These are phyloP conservation scores for Ranitomeya variabilis DNA, from an alignment of 2,113 vertebrate genomes.

Conservation along the genomic window DNA sequence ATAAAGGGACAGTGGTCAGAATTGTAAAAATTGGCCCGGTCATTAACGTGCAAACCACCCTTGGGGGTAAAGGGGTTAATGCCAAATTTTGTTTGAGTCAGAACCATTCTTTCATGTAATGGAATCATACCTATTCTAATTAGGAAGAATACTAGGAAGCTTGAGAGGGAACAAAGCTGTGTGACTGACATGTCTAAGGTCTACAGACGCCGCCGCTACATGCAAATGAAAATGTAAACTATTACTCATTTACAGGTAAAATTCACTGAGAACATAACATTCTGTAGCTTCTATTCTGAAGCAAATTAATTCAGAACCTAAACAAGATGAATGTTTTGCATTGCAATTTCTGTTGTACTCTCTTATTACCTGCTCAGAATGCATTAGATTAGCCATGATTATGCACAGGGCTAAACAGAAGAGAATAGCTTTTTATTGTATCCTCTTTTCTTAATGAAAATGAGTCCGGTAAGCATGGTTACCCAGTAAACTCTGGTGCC, in stretches of 20 bases:
- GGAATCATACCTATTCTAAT: background rate
- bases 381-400: constrained; percentile 57
- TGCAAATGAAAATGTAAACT: constrained; percentile 47
- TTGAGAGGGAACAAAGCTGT: constrained; percentile 12
- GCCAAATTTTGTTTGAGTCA: background rate
- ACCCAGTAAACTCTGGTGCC: constrained; percentile 38
- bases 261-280: constrained; percentile 53
- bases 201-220: constrained; percentile 18
- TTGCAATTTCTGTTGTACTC: constrained; percentile 56
- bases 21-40: too few relatives aligned
- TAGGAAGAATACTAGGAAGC: constrained; percentile 25
- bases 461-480: constrained; percentile 56
- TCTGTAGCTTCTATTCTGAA: constrained; percentile 39
- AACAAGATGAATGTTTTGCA: constrained; percentile 57
- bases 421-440: constrained; percentile 53
- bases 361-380: constrained; percentile 59
- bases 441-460: constrained; percentile 52
- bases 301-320: constrained; percentile 57
- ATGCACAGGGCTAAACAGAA: constrained; percentile 54
- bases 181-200: constrained; percentile 35
- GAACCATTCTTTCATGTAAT: background rate
- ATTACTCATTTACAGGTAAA: constrained; percentile 55
- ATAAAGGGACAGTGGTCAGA: too few relatives aligned
- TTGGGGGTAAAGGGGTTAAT: too few relatives aligned
- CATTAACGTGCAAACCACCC: too few relatives aligned